Percentiles rank a stretch among this genome's conserved stretches.
phyloP scores from a whole-genome alignment of 2,888 invertebrate species.

The Ochropacha duplaris region DNA sequence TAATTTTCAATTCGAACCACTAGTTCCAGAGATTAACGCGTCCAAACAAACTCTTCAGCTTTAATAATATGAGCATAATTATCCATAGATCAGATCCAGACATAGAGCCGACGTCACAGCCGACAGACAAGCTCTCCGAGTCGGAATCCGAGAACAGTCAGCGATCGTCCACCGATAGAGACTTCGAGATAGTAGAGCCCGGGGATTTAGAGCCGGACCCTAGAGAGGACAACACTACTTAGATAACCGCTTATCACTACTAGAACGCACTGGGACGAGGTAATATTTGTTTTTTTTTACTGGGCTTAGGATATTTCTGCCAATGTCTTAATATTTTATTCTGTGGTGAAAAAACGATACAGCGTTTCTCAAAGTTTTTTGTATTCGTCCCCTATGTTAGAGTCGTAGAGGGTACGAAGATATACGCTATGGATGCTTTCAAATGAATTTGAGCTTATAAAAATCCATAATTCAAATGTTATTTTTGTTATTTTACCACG shows the following conservation, averaged over 20 bases:
- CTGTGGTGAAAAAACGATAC: no score
- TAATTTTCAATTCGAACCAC: no score
- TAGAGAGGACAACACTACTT: not conserved
- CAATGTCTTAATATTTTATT: no score
- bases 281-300: conserved; percentile 3
- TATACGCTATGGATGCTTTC: no score
- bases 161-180: conserved; percentile 91
- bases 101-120: conserved; percentile 19
- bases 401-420: no score
- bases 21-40: no score
- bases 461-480: no score
- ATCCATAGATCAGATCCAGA: conserved; percentile 26
- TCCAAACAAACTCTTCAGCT: no score
- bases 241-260: conserved; percentile 16
- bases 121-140: conserved; percentile 83
- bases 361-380: no score
- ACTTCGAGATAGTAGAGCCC: conserved; percentile 93
- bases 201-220: conserved; percentile 82
- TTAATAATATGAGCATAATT: not conserved
- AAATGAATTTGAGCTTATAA: no score
- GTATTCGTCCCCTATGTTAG: no score
- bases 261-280: conserved; percentile 22
- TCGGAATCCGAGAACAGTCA: conserved; percentile 92
- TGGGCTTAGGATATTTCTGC: not conserved
- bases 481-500: no score